Base-by-base conservation (phyloP, 2,888 invertebrate species). In the Plagiodera versicolora region DNA sequence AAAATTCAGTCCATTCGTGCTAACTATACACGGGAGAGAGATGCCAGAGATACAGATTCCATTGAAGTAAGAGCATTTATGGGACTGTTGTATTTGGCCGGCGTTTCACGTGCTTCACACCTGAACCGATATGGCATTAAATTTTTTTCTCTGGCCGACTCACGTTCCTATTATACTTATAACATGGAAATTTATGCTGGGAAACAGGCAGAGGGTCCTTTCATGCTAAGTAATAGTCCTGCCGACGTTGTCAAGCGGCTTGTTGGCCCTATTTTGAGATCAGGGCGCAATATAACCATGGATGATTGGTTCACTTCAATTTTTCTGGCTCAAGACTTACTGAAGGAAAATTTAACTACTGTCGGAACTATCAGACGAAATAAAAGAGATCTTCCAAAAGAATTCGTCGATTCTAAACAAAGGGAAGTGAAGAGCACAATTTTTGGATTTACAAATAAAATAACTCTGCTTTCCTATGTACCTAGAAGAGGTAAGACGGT, bases 121-220 rank as follows among this genome's bases (percentile, higher is more conserved):
- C 45, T 45, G 18, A 4, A 45, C 18, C 45, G 16, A 35, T 56
- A 56, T 48, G 35, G 56, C 17, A 49, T 49, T 11, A 49, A 48
- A 35, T 11, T 56, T 56, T 48, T 47, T 49, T 20, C 48, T 18
- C 30, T 54, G 5, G 54, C 39, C 11, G 54, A 44, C 35, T 10
- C 17, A 16, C 14, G 28, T 35, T 14, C 18, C 18, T 56, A 45
- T 32, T 56, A 47, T 30, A 45, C 24, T 19, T 28, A 45, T 20
- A 56, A 56, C 18, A 56, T 58, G 49, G 46, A 58, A 30, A 49
- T 58, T 8, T 58, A 51, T 58, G 58, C 44, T 10, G 58, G 44
- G 20, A 58, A 58, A 16, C 51, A 51, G 28, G 1, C 45, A 14
- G 58, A 58, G 49, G 50, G 50, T 32, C 57, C 57, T 14, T 58